Conservation (phyloP, 2,888 invertebrate genomes). For the Leuctra nigra region DNA sequence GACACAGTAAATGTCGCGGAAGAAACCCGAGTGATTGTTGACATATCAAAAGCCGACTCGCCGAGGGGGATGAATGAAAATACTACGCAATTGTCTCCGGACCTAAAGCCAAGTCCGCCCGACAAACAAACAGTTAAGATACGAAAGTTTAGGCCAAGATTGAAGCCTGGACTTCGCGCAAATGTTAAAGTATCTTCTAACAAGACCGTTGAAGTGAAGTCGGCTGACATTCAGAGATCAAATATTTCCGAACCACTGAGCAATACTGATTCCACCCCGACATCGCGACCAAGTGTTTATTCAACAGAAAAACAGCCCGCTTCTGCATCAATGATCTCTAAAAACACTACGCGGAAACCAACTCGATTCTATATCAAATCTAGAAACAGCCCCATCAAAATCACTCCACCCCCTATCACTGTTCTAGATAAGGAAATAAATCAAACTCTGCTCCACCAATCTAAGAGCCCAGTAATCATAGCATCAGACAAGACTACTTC, state of each 20-base stretch:
- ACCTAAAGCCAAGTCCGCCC: neutral
- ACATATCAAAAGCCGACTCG: neutral
- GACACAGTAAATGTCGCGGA: neutral
- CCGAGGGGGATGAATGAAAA: neutral
- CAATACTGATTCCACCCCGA: neutral
- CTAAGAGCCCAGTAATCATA: too few relatives aligned
- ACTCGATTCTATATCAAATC: constrained; percentile 1
- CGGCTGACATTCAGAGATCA: neutral
- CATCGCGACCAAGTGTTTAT: too few relatives aligned
- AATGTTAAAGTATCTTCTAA: neutral
- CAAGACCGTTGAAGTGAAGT: neutral
- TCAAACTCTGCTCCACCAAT: too few relatives aligned
- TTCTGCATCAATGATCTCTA: neutral
- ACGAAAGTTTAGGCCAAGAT: neutral
- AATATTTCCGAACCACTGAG: neutral
- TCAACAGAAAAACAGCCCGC: neutral
- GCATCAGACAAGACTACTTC: too few relatives aligned
- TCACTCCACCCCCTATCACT: too few relatives aligned
- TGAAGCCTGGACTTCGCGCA: neutral
- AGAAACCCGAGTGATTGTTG: neutral
- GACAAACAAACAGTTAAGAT: neutral
- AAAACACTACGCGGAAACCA: neutral
- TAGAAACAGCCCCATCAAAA: neutral
- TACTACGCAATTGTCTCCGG: neutral
- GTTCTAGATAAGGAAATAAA: neutral